A percentile compares a stretch with the other conserved stretches of the same genome.
Evolutionary conservation across 1,140 invertebrate species (phyloP).

Genomic region (Chrysopa pallens): DNA sequence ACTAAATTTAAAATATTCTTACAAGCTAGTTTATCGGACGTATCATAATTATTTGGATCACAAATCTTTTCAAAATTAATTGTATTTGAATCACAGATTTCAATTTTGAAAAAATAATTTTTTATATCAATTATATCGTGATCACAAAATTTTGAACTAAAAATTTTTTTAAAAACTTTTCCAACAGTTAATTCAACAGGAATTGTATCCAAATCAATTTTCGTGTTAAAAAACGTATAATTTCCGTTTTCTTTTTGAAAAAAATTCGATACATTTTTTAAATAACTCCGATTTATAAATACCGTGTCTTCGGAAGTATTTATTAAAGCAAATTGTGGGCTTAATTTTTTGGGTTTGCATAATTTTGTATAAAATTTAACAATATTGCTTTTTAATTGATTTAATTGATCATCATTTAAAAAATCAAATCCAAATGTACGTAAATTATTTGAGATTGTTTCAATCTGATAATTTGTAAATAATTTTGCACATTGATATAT

Average conservation of each 20-base stretch:
- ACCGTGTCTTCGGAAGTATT: background rate
- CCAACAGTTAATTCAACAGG: background rate
- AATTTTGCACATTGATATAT: constrained; percentile 38
- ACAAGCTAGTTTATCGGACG: too few species aligned
- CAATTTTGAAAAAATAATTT: background rate
- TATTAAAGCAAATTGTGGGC: background rate
- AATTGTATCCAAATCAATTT: background rate
- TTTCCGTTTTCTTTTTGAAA: background rate
- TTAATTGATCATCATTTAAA: constrained; percentile 16
- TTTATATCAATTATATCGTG: background rate
- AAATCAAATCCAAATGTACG: constrained; percentile 31
- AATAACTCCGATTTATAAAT: background rate
- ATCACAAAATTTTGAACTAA: constrained; percentile 1
- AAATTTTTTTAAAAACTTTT: background rate
- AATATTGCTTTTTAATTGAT: constrained; percentile 10
- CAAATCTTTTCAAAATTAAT: too few species aligned
- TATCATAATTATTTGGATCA: too few species aligned
- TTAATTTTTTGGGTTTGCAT: constrained; percentile 9
- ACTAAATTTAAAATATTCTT: too few species aligned
- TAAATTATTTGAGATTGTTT: constrained; percentile 44
- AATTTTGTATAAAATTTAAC: constrained; percentile 10
- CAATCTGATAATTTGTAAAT: constrained; percentile 44
- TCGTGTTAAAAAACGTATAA: background rate
- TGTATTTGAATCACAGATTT: too few species aligned
- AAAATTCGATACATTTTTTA: background rate